A percentile compares a stretch with the other conserved stretches of the same genome.
Evolutionary conservation across 2,888 invertebrate species (phyloP).

Genomic region (Lasioglossum villosulum): DNA sequence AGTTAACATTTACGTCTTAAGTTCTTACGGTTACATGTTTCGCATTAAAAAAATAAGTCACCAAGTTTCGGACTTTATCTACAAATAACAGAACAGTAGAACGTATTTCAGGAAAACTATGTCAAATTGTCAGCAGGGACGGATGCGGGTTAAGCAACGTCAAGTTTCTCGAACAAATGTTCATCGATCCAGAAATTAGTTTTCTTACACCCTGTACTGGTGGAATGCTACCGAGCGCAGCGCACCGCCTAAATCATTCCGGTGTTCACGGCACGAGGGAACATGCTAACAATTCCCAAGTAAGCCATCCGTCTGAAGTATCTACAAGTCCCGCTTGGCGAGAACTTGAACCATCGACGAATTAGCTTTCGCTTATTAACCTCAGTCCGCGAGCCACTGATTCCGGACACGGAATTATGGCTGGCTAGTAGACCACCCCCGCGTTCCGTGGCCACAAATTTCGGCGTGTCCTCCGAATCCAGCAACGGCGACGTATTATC

Average conservation of each 20-base stretch:
- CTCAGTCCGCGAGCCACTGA: constrained; percentile 58
- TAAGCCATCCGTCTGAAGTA: constrained; percentile 2
- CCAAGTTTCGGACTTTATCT: no score
- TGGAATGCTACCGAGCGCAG: neutral
- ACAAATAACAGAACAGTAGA: no score
- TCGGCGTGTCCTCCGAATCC: constrained; percentile 45
- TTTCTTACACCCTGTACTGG: neutral
- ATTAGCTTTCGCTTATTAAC: constrained; percentile 60
- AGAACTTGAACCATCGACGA: constrained; percentile 30
- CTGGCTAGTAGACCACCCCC: constrained; percentile 13
- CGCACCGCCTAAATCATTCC: neutral
- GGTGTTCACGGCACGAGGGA: neutral
- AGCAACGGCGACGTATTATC: constrained; percentile 58
- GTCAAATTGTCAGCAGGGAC: no score
- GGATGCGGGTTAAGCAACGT: no score
- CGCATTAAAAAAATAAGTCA: no score
- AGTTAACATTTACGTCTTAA: no score
- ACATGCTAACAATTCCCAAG: neutral
- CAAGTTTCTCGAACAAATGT: no score
- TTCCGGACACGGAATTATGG: constrained; percentile 55
- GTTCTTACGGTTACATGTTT: no score
- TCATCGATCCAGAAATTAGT: no score
- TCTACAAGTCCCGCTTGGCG: neutral
- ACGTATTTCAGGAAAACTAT: no score
- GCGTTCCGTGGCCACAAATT: constrained; percentile 49